Evolutionary conservation across 2,113 vertebrate species (phyloP).

Genomic region (Cricetomys ansorgei): DNA sequence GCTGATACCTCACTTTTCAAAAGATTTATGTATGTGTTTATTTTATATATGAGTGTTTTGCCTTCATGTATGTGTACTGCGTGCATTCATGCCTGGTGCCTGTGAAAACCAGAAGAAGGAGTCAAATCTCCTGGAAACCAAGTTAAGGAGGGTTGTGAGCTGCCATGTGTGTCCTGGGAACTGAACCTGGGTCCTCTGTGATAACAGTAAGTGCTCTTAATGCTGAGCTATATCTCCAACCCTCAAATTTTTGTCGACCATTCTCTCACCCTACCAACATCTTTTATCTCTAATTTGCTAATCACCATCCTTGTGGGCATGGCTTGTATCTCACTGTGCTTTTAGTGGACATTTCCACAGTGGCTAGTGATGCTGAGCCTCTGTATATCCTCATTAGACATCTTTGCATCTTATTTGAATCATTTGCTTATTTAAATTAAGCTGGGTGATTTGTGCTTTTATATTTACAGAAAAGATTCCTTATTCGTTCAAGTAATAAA

Average conservation of each 20-base stretch:
- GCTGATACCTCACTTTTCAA: not conserved
- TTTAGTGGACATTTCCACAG: not conserved
- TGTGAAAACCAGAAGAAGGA: not conserved
- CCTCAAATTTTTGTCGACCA: not conserved
- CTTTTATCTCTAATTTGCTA: not conserved
- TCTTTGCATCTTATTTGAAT: not conserved
- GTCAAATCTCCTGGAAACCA: not conserved
- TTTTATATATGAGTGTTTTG: not conserved
- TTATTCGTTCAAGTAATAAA: not conserved
- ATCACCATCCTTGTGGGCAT: not conserved
- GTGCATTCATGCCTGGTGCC: not conserved
- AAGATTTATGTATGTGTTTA: not conserved
- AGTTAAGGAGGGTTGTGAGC: not conserved
- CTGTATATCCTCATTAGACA: not conserved
- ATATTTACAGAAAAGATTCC: not conserved
- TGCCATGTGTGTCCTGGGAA: not conserved
- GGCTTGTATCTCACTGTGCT: not conserved
- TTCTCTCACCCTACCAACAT: not conserved
- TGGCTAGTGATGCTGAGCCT: not conserved
- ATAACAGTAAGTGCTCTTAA: not conserved
- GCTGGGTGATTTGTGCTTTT: not conserved
- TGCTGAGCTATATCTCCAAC: not conserved
- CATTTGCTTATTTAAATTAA: not conserved
- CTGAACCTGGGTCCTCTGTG: not conserved
- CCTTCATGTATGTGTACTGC: not conserved